phyloP scores from a whole-genome alignment of 2,113 vertebrate species.

The Chionodraco myersi region DNA sequence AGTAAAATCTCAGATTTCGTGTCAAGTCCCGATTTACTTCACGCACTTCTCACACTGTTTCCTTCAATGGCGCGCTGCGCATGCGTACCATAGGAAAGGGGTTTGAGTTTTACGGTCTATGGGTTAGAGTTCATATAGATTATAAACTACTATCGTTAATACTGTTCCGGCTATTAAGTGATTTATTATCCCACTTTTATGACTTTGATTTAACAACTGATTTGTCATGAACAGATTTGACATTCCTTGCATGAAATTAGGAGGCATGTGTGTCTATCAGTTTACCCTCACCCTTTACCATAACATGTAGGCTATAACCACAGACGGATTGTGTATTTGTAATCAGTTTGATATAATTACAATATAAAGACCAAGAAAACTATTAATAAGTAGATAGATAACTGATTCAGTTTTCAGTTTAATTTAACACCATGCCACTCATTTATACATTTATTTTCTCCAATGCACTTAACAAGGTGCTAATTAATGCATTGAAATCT shows the following conservation, averaged over 20 bases:
- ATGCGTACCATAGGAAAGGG: conserved; percentile 43
- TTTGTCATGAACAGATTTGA: no score
- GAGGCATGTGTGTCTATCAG: no score
- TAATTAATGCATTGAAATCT: conserved; percentile 43
- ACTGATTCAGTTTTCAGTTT: not conserved
- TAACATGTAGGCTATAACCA: no score
- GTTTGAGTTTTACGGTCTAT: no score
- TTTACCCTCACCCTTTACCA: no score
- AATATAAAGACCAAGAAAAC: not conserved
- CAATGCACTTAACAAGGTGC: conserved; percentile 27
- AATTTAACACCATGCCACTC: conserved; percentile 10
- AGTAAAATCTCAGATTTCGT: conserved; percentile 39
- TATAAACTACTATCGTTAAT: no score
- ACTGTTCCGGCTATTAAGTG: not conserved
- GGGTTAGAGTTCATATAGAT: no score
- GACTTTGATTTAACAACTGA: not conserved
- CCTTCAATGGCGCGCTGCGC: conserved; percentile 55
- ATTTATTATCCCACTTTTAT: not conserved
- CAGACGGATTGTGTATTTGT: not conserved
- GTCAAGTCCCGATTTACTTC: conserved; percentile 42
- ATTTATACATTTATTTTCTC: conserved; percentile 25
- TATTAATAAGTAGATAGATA: not conserved
- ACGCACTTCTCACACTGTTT: conserved; percentile 24
- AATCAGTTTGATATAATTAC: not conserved
- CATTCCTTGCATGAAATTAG: no score